Evolutionary conservation across 2,797 vertebrate genomes (phyloP).

Genomic region (Sebastes oblongus): DNA sequence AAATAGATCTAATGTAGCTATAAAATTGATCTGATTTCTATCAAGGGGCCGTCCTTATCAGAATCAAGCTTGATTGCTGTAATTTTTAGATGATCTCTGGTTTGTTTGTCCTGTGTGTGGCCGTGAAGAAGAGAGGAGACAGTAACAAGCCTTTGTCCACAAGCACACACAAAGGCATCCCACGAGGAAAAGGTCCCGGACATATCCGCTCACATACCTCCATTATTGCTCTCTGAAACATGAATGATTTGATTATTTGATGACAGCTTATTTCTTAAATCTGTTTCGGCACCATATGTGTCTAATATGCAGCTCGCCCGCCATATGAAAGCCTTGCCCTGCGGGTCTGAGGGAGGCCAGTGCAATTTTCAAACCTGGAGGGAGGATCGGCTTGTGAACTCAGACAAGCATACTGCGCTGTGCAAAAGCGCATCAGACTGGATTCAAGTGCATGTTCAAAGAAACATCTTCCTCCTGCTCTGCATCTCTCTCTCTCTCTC

Average conservation of each 20-base stretch:
- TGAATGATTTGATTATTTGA: slow-evolving; percentile 84
- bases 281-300: slow-evolving; percentile 83
- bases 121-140: slow-evolving; percentile 8
- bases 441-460: slow-evolving; percentile 73
- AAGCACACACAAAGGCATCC: slow-evolving; percentile 64
- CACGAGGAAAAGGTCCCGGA: slow-evolving; percentile 62
- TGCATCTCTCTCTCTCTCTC: slow-evolving; percentile 18
- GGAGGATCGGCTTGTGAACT: slow-evolving; percentile 70
- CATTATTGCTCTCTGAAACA: slow-evolving; percentile 80
- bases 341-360: slow-evolving; percentile 65
- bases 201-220: slow-evolving; percentile 69
- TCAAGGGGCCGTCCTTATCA: not conserved
- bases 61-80: not conserved
- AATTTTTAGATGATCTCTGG: not conserved
- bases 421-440: slow-evolving; percentile 74
- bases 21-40: slow-evolving; percentile 9
- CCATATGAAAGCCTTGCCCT: slow-evolving; percentile 65
- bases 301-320: slow-evolving; percentile 68
- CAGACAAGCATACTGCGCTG: slow-evolving; percentile 64
- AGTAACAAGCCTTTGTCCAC: slow-evolving; percentile 63
- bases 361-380: slow-evolving; percentile 77
- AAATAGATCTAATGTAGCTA: slow-evolving; percentile 3
- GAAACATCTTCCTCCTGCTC: slow-evolving; percentile 55
- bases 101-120: not conserved
- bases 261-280: slow-evolving; percentile 85